Evolutionary conservation across 2,888 invertebrate genomes (phyloP), one percentile per base, ranked within the genome.

Genomic region (Parapristionchus giblindavisi): DNA sequence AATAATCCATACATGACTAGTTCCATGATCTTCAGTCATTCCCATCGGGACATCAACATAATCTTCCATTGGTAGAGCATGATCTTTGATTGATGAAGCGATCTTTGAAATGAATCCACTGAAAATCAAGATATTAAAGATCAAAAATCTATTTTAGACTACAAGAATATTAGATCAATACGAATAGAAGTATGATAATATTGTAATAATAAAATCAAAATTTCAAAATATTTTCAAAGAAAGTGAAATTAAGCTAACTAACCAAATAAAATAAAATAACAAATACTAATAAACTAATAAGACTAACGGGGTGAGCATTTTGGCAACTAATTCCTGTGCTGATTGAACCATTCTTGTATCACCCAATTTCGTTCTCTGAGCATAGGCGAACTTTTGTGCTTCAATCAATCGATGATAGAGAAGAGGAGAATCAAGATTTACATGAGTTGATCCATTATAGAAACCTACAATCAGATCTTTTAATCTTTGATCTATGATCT

Each of bases 321-420:
- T 92, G 29, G 80, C 75, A 11, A 85, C 84, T 38, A 95, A 94
- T 88, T 92, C 91, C 27, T 91, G 89, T 17, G 94, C 90, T 83
- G 94, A 91, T 65, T 83, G 81, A 66, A 92, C 88, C 88, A 92
- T 95, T 68, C 92, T 91, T 34, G 92, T 90, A 90, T 97, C 97
- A 40, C 87, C 87, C n/a, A 87, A 79, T 74, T 84, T 80, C 29
- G 87, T 84, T 52, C 87, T 75, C 86, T 92, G 92, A 1, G 94
- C 96, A 89, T 93, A 96, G 24, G 93, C 95, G 90, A 93, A 96
- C 89, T 98, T 98, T 89, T 95, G 94, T 6, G 93, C 92, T 89
- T 98, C 97, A 14, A 93, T 90, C 78, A 95, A 90, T 79, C 94
- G 92, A 84, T 98, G 97, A 91, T 93, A 93, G 1, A 93, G 93